Evolutionary conservation across 2,888 invertebrate species (phyloP).

Genomic region (Nomada lathburiana): DNA sequence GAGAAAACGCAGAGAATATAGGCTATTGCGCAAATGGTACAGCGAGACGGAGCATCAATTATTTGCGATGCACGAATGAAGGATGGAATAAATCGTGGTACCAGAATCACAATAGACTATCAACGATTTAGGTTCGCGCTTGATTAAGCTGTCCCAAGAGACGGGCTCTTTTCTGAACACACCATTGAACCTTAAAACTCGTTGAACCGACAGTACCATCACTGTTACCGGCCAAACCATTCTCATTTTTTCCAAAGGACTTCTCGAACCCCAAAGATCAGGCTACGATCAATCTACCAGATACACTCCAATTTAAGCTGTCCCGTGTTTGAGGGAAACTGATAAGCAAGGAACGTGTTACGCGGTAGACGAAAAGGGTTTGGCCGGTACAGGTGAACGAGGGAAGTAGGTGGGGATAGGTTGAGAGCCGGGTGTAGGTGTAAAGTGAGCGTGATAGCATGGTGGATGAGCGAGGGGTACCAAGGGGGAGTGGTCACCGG

Average conservation of each 20-base stretch:
- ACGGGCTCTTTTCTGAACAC: background rate
- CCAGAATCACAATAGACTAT: background rate
- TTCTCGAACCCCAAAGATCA: too few relatives aligned
- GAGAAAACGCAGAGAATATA: background rate
- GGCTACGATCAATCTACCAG: too few relatives aligned
- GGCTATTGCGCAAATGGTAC: too few relatives aligned
- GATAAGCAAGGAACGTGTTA: slow-evolving; percentile 28
- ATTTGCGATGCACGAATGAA: too few relatives aligned
- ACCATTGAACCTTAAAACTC: too few relatives aligned
- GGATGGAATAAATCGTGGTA: too few relatives aligned
- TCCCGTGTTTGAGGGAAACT: background rate
- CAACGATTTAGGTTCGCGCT: background rate
- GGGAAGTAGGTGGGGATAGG: slow-evolving; percentile 29
- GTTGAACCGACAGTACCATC: too few relatives aligned
- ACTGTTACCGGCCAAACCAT: too few relatives aligned
- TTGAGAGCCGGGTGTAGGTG: slow-evolving; percentile 74
- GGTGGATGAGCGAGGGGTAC: slow-evolving; percentile 78
- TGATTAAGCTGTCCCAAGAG: background rate
- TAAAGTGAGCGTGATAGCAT: slow-evolving; percentile 79
- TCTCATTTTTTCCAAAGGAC: too few relatives aligned
- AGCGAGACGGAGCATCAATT: too few relatives aligned
- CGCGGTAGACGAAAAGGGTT: slow-evolving; percentile 25
- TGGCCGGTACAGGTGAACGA: slow-evolving; percentile 1
- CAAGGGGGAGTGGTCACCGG: slow-evolving; percentile 82
- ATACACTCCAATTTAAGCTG: background rate